Percentiles rank a stretch among this genome's conserved stretches.
phyloP scores from a whole-genome alignment of 2,888 invertebrate species.

The Drosophila anomalata region DNA sequence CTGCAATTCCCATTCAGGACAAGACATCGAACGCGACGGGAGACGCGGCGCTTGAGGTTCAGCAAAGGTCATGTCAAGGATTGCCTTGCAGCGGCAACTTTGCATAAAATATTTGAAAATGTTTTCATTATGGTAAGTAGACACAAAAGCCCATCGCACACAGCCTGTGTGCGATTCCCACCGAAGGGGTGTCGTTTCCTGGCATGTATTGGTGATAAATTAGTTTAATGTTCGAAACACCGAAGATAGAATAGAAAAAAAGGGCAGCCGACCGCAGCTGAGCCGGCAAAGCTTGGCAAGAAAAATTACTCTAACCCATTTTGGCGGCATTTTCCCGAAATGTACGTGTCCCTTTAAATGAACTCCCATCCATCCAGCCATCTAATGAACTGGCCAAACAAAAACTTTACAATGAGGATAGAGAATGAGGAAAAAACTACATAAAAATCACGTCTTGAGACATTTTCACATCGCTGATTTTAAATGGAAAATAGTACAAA shows the following conservation, averaged over 20 bases:
- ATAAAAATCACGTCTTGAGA: slow-evolving; percentile 65
- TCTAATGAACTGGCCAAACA: slow-evolving; percentile 74
- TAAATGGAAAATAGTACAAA: slow-evolving; percentile 32
- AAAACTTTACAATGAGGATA: slow-evolving; percentile 48
- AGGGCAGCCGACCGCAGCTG: slow-evolving; percentile 66
- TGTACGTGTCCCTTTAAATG: slow-evolving; percentile 62
- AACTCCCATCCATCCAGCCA: slow-evolving; percentile 50
- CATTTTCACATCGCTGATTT: slow-evolving; percentile 72
- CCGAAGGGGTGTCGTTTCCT: slow-evolving; percentile 58
- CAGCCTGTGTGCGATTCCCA: slow-evolving; percentile 54
- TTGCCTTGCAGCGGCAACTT: slow-evolving; percentile 64
- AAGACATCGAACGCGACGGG: slow-evolving; percentile 39
- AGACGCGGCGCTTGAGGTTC: slow-evolving; percentile 65
- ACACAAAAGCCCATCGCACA: slow-evolving; percentile 63
- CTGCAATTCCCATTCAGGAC: slow-evolving; percentile 74
- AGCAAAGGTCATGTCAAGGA: slow-evolving; percentile 70
- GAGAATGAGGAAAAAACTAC: slow-evolving; percentile 29
- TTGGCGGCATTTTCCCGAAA: slow-evolving; percentile 65
- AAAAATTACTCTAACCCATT: slow-evolving; percentile 35
- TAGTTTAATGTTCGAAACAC: slow-evolving; percentile 71
- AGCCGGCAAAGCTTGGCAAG: slow-evolving; percentile 58
- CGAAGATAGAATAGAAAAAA: slow-evolving; percentile 30
- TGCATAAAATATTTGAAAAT: slow-evolving; percentile 79
- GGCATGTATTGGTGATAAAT: slow-evolving; percentile 79
- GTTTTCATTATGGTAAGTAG: slow-evolving; percentile 79